Base-by-base conservation (phyloP, 2,797 vertebrate species). In the Kryptopterus vitreolus region DNA sequence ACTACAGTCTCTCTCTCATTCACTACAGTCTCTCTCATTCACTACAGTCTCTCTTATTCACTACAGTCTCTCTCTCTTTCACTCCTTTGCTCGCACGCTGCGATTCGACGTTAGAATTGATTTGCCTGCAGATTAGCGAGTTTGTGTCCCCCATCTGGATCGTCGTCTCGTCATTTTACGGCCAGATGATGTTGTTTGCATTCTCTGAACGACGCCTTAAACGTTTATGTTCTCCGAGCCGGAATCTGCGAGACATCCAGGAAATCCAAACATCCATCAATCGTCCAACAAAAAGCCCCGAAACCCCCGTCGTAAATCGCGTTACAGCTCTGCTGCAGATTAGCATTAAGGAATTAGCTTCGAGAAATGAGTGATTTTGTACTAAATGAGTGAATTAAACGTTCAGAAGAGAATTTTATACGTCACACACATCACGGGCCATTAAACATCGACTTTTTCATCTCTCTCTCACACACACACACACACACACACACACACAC, bases 61-160 rank as follows among this genome's bases (percentile, higher is more conserved):
- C n/a, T n/a, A n/a, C n/a, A n/a, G n/a, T n/a, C n/a, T n/a, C n/a
- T n/a, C n/a, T n/a, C n/a, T n/a, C n/a, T n/a, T 6, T 12, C 4
- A 15, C 57, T 75, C 24, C 7, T n/a, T n/a, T n/a, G n/a, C n/a
- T n/a, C n/a, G n/a, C n/a, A n/a, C n/a, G n/a, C n/a, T n/a, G n/a
- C n/a, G n/a, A n/a, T n/a, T n/a, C n/a, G n/a, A n/a, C n/a, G n/a
- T n/a, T n/a, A n/a, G 2, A 15, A 43, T 43, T 75, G 59, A 75
- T 46, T 59, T 75, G 33, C 52, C 15, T 9, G n/a, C 35, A 43
- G 72, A 46, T 74, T 74, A 59, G 72, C 38, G 38, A 43, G 38
- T 43, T 43, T 10, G 38, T 43, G 38, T 43, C 38, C 8, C 55
- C 72, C 72, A 59, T 59, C 72, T 46, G 72, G 53, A 59, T 58